Percentiles rank a stretch among this genome's conserved stretches.
These are phyloP conservation scores for Smutsia gigantea DNA, from an alignment of 2,797 vertebrate species.

Conservation along the genomic window DNA sequence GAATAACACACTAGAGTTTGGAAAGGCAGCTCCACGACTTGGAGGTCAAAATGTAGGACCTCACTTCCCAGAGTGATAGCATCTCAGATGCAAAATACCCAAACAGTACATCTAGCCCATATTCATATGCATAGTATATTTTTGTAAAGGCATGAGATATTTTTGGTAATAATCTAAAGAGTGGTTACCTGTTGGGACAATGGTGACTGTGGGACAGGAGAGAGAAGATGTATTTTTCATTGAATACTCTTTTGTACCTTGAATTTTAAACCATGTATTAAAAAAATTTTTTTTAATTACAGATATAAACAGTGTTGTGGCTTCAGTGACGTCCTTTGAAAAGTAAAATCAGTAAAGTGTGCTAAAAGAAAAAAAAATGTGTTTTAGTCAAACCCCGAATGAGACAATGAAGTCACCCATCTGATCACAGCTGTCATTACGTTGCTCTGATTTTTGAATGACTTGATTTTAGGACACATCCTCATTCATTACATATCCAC, in stretches of 20 bases:
- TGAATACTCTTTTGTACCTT: background rate
- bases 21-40: background rate
- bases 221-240: background rate
- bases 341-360: slow-evolving; percentile 27
- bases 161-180: background rate
- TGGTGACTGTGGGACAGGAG: background rate
- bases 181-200: background rate
- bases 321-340: background rate
- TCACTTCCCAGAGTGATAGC: background rate
- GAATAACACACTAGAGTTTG: background rate
- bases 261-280: slow-evolving; percentile 15
- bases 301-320: background rate
- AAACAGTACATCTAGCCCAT: background rate
- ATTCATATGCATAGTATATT: background rate
- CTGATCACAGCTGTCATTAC: background rate
- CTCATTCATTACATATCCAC: background rate
- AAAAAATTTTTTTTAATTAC: slow-evolving; percentile 16
- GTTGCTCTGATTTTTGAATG: background rate
- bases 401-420: background rate
- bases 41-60: background rate
- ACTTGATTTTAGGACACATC: background rate
- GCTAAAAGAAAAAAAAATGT: background rate
- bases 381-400: background rate
- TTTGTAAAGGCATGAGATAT: background rate
- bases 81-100: background rate